Percentiles rank a stretch among this genome's conserved stretches.
Conservation (phyloP, 2,113 vertebrate genomes). For the Taurulus bubalis region DNA sequence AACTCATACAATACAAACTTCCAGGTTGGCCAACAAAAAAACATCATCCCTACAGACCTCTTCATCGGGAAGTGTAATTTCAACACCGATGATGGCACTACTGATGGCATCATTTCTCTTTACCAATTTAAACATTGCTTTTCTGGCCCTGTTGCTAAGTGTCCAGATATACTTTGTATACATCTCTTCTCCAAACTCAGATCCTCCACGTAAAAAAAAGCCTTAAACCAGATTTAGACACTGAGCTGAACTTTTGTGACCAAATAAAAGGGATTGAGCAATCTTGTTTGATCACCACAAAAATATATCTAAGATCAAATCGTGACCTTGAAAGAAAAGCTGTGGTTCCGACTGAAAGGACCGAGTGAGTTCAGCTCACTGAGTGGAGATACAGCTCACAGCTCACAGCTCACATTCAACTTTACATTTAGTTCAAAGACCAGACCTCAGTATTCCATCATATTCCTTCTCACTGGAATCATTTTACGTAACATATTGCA, state of each 20-base stretch:
- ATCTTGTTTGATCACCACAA: conserved; percentile 5
- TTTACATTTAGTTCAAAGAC: background rate
- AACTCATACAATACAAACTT: background rate
- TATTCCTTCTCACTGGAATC: background rate
- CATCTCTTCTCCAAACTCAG: background rate
- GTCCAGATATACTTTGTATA: background rate
- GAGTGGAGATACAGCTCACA: background rate
- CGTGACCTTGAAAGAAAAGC: background rate
- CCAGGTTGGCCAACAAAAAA: background rate
- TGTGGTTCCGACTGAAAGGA: background rate
- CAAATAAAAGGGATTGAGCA: conserved; percentile 3
- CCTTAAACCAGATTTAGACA: background rate
- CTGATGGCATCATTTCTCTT: background rate
- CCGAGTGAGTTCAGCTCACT: background rate
- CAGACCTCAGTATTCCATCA: background rate
- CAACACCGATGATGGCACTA: background rate
- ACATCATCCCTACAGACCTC: background rate
- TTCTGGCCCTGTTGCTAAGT: background rate
- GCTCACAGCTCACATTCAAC: background rate
- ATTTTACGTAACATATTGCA: background rate
- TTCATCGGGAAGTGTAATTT: background rate
- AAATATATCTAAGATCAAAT: background rate
- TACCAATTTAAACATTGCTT: background rate
- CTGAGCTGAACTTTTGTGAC: background rate
- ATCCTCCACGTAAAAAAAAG: background rate